A percentile compares a stretch with the other conserved stretches of the same genome.
These are phyloP conservation scores for Murina feae DNA, from an alignment of 2,113 vertebrate genomes.

Conservation along the genomic window DNA sequence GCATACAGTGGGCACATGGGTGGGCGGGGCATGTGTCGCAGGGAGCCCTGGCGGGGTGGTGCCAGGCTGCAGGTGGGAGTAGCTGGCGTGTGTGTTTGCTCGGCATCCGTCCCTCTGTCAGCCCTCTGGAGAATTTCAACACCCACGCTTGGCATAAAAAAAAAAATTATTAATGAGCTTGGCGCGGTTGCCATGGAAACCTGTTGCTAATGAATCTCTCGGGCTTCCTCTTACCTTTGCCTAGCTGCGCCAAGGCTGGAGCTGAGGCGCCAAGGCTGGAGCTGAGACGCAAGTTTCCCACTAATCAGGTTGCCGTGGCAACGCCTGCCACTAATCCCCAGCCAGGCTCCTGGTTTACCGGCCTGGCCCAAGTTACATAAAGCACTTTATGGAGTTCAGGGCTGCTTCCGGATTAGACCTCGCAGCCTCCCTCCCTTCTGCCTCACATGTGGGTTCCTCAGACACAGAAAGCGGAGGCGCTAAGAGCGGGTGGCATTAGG, in stretches of 20 bases:
- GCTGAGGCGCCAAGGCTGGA: constrained; percentile 58
- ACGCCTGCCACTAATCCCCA: constrained; percentile 81
- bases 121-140: constrained; percentile 61
- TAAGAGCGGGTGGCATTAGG: rapidly evolving
- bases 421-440: not conserved
- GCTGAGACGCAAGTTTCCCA: constrained; percentile 76
- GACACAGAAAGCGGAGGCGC: not conserved
- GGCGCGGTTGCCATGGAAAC: constrained; percentile 90
- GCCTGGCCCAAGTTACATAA: constrained; percentile 1
- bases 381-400: not conserved
- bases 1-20: not conserved
- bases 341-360: constrained; percentile 59
- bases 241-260: constrained; percentile 66
- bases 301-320: constrained; percentile 83
- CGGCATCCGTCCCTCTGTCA: not conserved
- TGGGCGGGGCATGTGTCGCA: not conserved
- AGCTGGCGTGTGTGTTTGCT: not conserved
- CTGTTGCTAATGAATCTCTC: constrained; percentile 92
- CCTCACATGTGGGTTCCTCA: not conserved
- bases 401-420: not conserved
- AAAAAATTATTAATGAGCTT: constrained; percentile 84
- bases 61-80: not conserved
- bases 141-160: constrained; percentile 60
- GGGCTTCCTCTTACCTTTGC: constrained; percentile 88
- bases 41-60: not conserved